Evolutionary conservation across 2,797 vertebrate genomes (phyloP).

Genomic region (Rhabdomys pumilio): DNA sequence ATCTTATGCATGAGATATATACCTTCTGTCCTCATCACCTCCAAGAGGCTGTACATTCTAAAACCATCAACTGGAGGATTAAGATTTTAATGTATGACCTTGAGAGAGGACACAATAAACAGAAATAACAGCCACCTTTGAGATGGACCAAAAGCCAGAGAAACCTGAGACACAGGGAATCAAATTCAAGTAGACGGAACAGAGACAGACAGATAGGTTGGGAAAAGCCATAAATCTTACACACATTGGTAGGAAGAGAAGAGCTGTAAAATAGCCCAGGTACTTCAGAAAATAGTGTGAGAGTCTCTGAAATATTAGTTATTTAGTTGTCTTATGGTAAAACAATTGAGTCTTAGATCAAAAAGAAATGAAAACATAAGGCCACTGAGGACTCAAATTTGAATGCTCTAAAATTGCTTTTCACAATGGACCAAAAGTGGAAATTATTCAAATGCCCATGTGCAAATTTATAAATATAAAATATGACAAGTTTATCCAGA

Average conservation of each 20-base stretch:
- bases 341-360: no score
- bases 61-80: not conserved
- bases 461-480: not conserved
- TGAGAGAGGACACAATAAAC: not conserved
- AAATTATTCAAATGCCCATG: not conserved
- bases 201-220: not conserved
- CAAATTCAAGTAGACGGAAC: not conserved
- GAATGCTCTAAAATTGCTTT: not conserved
- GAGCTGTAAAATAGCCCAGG: not conserved
- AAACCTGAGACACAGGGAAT: not conserved
- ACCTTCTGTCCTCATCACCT: not conserved
- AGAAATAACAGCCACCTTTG: not conserved
- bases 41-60: not conserved
- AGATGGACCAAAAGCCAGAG: not conserved
- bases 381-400: not conserved
- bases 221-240: not conserved
- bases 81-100: not conserved
- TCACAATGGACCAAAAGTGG: not conserved
- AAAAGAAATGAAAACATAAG: no score
- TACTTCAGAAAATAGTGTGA: not conserved
- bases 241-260: not conserved
- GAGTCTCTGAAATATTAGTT: not conserved
- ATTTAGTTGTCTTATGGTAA: not conserved
- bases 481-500: not conserved
- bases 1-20: not conserved